Base-by-base conservation (phyloP, 2,797 vertebrate species). In the Pogonophryne albipinna region DNA sequence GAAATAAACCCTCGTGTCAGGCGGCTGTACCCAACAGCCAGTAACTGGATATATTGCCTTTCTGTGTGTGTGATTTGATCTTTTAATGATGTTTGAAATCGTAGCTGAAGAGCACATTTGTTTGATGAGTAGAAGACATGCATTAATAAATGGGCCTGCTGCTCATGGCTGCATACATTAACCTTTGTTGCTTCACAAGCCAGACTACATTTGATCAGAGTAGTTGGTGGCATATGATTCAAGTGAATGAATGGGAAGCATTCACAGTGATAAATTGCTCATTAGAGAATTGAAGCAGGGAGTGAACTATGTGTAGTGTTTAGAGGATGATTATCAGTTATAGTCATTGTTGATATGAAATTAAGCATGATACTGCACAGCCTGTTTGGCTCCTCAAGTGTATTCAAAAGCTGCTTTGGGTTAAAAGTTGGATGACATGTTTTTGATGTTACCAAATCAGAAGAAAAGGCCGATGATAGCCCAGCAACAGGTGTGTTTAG, bases 241-340 rank as follows among this genome's bases (percentile, higher is more conserved):
- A 52, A 61, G 44, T 23, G 42, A 60, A 60, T 60, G 41, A 45
- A 27, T 61, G 6, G 58, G 58, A 63, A 20, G 42, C 14, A 10
- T 61, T 19, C 19, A 14, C 23, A 10, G 15, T 49, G 38, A 20
- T 13, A 62, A 1, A 13, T 56, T 13, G n/a, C 15, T 20, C 38
- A 62, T 3, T 8, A 9, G 16, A 44, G 31, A 3, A 27, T 27
- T 27, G 23, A 27, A 27, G 23, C 23, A 27, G 23, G 23, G 23
- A 27, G 23, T 27, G 23, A 27, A 27, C 41, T n/a, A 2, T 23
- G 3, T 15, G 10, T 19, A 27, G 58, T 64, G 64, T 64, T 68
- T 20, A 41, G 4, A 38, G 27, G 38, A 42, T 13, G 17, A 45
- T 12, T 20, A 27, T 57, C 9, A 42, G 16, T 49, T 15, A 9